phyloP scores from a whole-genome alignment of 2,888 invertebrate genomes.

The Plagodis pulveraria region DNA sequence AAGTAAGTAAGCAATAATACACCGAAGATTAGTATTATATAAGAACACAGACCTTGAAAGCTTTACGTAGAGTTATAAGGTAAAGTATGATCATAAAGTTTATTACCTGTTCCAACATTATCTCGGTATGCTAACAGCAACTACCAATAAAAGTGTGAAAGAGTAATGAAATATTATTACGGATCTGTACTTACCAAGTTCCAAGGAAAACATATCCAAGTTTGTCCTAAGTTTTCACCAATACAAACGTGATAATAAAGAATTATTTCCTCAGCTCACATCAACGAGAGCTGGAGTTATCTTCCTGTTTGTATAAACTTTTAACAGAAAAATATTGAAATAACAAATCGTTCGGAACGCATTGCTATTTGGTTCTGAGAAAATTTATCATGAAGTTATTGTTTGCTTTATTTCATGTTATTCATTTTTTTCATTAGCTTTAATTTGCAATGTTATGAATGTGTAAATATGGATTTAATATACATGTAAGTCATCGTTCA shows the following conservation, averaged over 20 bases:
- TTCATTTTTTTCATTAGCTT: too few species aligned
- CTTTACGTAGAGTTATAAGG: too few species aligned
- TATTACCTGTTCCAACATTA: not conserved
- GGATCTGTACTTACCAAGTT: slow-evolving; percentile 36
- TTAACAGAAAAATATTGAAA: slow-evolving; percentile 43
- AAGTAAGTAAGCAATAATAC: too few species aligned
- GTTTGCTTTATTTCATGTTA: too few species aligned
- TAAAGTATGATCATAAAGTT: not conserved
- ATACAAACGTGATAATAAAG: slow-evolving; percentile 46
- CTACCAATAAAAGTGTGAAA: slow-evolving; percentile 11
- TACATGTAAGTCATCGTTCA: too few species aligned
- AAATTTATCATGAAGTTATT: too few species aligned
- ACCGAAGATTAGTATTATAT: too few species aligned
- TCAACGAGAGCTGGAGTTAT: slow-evolving; percentile 17
- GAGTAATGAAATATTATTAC: slow-evolving; percentile 38
- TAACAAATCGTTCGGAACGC: slow-evolving; percentile 26
- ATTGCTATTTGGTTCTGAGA: too few species aligned
- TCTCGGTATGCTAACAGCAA: not conserved
- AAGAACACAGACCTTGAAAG: too few species aligned
- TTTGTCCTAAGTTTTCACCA: slow-evolving; percentile 41
- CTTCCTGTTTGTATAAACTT: slow-evolving; percentile 46
- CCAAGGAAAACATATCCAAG: slow-evolving; percentile 43
- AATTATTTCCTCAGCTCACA: slow-evolving; percentile 39
- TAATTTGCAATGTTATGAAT: too few species aligned
- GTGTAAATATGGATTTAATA: too few species aligned